Percentiles rank a stretch among this genome's conserved stretches.
These are phyloP conservation scores for Barypeithes pellucidus DNA, from an alignment of 2,888 invertebrate genomes.

Conservation along the genomic window DNA sequence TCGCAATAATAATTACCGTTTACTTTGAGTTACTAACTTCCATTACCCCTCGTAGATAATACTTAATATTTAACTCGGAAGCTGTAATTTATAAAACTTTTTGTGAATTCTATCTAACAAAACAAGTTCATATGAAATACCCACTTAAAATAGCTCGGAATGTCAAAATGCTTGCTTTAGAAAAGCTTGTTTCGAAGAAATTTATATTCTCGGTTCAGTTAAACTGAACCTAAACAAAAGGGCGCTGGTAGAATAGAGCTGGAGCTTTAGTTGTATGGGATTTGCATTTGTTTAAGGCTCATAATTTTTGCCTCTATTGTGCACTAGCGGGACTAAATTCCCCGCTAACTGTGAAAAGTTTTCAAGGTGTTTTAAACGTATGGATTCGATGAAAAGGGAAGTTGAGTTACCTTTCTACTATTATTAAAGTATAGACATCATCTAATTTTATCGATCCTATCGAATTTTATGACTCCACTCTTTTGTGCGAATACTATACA, in stretches of 20 bases:
- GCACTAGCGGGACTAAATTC: slow-evolving; percentile 4
- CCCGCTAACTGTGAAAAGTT: background rate
- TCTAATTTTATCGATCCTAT: no score
- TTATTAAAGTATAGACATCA: no score
- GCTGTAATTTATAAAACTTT: background rate
- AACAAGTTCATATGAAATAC: slow-evolving; percentile 6
- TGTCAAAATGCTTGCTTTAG: slow-evolving; percentile 9
- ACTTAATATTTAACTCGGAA: no score
- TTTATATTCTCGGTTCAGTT: slow-evolving; percentile 11
- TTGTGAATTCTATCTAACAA: background rate
- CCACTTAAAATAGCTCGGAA: slow-evolving; percentile 1
- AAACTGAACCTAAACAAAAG: slow-evolving; percentile 21
- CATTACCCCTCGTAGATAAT: no score
- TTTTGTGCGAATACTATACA: no score
- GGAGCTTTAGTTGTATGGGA: slow-evolving; percentile 21
- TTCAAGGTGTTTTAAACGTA: slow-evolving; percentile 4
- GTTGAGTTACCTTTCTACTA: background rate
- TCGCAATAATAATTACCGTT: no score
- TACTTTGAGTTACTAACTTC: no score
- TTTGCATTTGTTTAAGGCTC: slow-evolving; percentile 33
- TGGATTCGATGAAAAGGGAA: background rate
- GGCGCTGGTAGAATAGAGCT: slow-evolving; percentile 7
- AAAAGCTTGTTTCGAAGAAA: slow-evolving; percentile 10
- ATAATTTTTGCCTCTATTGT: slow-evolving; percentile 35
- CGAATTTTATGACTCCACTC: no score